Percentiles rank a stretch among this genome's conserved stretches.
Evolutionary conservation across 2,113 vertebrate genomes (phyloP).

Genomic region (Poecilia latipinna): DNA sequence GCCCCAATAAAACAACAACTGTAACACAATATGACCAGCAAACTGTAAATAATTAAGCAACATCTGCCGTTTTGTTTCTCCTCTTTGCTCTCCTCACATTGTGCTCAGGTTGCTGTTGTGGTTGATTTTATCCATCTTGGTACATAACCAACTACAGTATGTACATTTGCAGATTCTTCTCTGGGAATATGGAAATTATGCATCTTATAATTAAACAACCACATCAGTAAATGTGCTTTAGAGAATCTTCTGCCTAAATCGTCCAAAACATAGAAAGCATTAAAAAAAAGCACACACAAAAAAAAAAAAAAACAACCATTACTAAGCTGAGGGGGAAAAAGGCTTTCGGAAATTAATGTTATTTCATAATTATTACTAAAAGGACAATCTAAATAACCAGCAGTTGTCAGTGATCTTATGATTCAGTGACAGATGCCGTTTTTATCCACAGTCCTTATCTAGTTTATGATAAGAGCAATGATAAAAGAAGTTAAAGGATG

Average conservation of each 20-base stretch:
- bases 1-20: neutral
- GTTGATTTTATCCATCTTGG: neutral
- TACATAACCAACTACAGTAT: neutral
- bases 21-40: neutral
- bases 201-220: neutral
- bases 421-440: neutral
- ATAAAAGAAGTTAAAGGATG: neutral
- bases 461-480: neutral
- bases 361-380: too few relatives aligned
- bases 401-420: too few relatives aligned
- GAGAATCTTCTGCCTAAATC: neutral
- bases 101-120: neutral
- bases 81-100: neutral
- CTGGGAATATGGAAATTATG: neutral
- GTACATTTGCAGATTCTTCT: neutral
- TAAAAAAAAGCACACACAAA: neutral
- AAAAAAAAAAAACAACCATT: too few relatives aligned
- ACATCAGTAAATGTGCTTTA: neutral
- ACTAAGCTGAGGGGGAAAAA: too few relatives aligned
- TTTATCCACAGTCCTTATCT: neutral
- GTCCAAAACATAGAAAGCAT: neutral
- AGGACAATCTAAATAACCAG: too few relatives aligned
- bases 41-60: neutral
- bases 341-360: too few relatives aligned
- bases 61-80: neutral